phyloP scores from a whole-genome alignment of 2,888 invertebrate genomes.

The Unio pictorum region DNA sequence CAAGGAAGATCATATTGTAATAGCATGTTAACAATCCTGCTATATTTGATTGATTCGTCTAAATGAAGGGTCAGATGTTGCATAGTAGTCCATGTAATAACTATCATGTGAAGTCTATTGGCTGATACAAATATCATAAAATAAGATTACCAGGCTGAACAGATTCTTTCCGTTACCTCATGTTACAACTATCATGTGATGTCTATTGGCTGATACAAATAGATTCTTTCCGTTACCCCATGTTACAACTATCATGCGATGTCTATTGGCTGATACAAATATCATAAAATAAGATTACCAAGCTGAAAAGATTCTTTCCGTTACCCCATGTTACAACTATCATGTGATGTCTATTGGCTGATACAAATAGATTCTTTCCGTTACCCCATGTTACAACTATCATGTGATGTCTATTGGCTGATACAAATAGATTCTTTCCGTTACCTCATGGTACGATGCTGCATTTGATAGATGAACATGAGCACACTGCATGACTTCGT shows the following conservation, averaged over 20 bases:
- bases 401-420: not conserved
- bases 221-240: slow-evolving; percentile 38
- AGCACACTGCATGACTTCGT: slow-evolving; percentile 63
- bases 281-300: too few relatives aligned
- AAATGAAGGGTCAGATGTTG: not conserved
- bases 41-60: too few relatives aligned
- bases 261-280: too few relatives aligned
- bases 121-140: too few relatives aligned
- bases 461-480: slow-evolving; percentile 66
- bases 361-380: too few relatives aligned
- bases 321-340: slow-evolving; percentile 67
- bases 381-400: not conserved
- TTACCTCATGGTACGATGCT: slow-evolving; percentile 67
- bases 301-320: too few relatives aligned
- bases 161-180: too few relatives aligned
- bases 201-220: not conserved
- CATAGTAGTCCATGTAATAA: not conserved
- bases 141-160: too few relatives aligned
- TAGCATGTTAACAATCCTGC: too few relatives aligned
- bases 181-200: not conserved
- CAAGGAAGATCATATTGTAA: too few relatives aligned
- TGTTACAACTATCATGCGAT: slow-evolving; percentile 42
- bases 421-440: not conserved
- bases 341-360: slow-evolving; percentile 33
- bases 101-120: slow-evolving; percentile 41